These are phyloP conservation scores for Mycteria americana DNA, from an alignment of 2,797 vertebrate species.

Conservation along the genomic window DNA sequence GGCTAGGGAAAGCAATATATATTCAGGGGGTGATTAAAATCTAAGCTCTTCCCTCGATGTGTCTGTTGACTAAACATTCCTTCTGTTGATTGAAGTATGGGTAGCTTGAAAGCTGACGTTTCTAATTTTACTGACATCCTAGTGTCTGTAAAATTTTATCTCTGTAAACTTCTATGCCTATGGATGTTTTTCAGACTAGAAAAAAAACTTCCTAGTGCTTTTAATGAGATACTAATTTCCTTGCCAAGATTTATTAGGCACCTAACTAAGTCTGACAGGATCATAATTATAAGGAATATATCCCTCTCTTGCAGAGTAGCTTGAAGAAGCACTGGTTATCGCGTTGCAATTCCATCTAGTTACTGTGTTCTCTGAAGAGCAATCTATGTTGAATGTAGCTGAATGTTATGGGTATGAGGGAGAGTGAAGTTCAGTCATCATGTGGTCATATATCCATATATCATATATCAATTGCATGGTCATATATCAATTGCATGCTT, in stretches of 20 bases:
- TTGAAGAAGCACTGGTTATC: neutral
- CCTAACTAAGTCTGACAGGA: neutral
- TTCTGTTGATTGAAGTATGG: neutral
- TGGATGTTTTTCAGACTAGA: neutral
- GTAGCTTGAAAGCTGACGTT: neutral
- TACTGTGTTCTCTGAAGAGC: neutral
- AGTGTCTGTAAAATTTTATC: neutral
- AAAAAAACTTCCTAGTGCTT: neutral
- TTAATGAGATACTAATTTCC: neutral
- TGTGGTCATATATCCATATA: slow-evolving; percentile 10
- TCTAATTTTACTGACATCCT: neutral
- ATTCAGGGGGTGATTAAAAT: neutral
- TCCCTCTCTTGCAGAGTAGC: neutral
- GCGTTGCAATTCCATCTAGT: neutral
- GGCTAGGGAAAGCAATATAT: neutral
- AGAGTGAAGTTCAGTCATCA: slow-evolving; percentile 17
- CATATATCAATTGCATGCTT: slow-evolving; percentile 40
- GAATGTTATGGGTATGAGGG: slow-evolving; percentile 9
- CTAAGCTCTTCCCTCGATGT: neutral
- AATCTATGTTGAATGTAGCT: slow-evolving; percentile 20
- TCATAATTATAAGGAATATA: neutral
- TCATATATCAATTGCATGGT: slow-evolving; percentile 12
- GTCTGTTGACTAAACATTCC: neutral
- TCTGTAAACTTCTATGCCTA: neutral
- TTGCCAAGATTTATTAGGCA: neutral